Evolutionary conservation across 2,113 vertebrate species (phyloP).

Genomic region (Stomatorhinus ivindoensis): DNA sequence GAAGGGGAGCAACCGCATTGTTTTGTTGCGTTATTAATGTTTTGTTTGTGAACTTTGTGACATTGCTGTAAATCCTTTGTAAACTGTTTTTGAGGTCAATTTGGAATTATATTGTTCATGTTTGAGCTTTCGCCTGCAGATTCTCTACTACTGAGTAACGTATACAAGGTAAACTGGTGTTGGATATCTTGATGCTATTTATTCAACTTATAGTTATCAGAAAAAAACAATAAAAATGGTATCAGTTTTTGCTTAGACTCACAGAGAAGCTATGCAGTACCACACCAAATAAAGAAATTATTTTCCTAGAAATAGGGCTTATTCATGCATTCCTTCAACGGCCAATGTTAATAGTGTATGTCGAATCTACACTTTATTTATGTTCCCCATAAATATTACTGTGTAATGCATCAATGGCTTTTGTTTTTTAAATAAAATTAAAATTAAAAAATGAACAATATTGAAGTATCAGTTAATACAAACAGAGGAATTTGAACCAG

Average conservation of each 20-base stretch:
- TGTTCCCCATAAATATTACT: neutral
- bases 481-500: neutral
- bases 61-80: conserved; percentile 19
- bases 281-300: neutral
- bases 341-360: neutral
- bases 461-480: neutral
- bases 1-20: neutral
- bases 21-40: neutral
- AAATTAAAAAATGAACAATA: neutral
- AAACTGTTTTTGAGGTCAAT: conserved; percentile 6
- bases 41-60: conserved; percentile 13
- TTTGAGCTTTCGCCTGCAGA: conserved; percentile 24
- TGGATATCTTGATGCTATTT: conserved; percentile 6
- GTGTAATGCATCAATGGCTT: neutral
- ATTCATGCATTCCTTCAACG: neutral
- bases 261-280: neutral
- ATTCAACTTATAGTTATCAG: neutral
- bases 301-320: neutral
- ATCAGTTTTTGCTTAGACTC: neutral
- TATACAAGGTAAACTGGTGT: conserved; percentile 1
- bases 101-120: conserved; percentile 12
- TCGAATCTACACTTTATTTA: neutral
- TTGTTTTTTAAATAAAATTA: no score
- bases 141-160: conserved; percentile 37
- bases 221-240: neutral